Evolutionary conservation across 2,888 invertebrate genomes (phyloP).

Genomic region (Cerceris rybyensis): DNA sequence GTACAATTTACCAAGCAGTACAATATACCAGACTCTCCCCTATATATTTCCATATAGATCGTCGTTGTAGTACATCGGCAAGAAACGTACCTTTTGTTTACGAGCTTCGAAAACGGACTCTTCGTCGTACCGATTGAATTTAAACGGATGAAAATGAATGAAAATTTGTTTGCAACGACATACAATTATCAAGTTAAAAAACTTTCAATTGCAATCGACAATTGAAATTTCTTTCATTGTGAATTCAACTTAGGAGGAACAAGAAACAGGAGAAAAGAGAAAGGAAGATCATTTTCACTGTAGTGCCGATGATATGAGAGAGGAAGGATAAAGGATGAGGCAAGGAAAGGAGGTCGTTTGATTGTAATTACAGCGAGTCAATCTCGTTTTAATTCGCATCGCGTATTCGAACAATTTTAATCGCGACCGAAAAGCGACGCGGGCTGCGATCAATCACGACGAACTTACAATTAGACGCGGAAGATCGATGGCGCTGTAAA

Average conservation of each 20-base stretch:
- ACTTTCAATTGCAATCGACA: too few relatives aligned
- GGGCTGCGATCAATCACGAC: conserved; percentile 34
- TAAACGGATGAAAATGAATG: too few relatives aligned
- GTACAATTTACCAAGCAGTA: too few relatives aligned
- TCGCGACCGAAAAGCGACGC: neutral
- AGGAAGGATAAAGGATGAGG: neutral
- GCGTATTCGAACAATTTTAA: conserved; percentile 2
- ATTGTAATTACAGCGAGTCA: neutral
- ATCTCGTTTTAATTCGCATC: conserved; percentile 4
- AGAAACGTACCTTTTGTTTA: neutral
- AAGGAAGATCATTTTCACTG: neutral
- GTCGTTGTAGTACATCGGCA: neutral
- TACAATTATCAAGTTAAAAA: too few relatives aligned
- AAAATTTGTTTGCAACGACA: too few relatives aligned
- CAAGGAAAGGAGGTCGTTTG: neutral
- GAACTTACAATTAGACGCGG: conserved; percentile 36
- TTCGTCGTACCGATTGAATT: too few relatives aligned
- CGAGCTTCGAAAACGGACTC: too few relatives aligned
- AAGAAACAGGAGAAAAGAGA: neutral
- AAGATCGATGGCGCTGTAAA: conserved; percentile 41
- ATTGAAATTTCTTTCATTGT: neutral
- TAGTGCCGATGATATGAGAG: neutral
- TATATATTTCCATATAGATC: too few relatives aligned
- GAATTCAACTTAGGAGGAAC: neutral
- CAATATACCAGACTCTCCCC: too few relatives aligned